These are phyloP conservation scores for Operophtera brumata DNA, from an alignment of 2,888 invertebrate species.

Conservation along the genomic window DNA sequence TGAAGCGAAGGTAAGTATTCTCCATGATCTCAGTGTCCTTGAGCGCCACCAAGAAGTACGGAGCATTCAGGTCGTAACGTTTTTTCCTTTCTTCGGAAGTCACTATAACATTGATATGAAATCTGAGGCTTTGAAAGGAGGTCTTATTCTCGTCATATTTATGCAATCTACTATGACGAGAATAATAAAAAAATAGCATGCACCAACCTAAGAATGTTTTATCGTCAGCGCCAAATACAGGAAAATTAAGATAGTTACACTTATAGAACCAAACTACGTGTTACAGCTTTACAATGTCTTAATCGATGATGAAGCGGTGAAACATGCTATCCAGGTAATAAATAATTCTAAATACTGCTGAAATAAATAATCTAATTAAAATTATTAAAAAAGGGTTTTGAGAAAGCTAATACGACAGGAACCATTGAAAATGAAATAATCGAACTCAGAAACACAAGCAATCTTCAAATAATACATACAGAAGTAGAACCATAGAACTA, in stretches of 20 bases:
- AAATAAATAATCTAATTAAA: not conserved
- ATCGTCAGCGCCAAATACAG: conserved; percentile 56
- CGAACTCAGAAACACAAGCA: not conserved
- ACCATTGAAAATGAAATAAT: not conserved
- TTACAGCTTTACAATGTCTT: conserved; percentile 76
- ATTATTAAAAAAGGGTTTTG: not conserved
- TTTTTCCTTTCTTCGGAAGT: conserved; percentile 86
- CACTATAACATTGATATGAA: conserved; percentile 67
- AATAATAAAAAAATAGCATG: conserved; percentile 10
- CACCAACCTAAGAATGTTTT: not conserved
- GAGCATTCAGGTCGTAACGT: conserved; percentile 86
- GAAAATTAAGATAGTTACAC: conserved; percentile 58
- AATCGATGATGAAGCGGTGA: conserved; percentile 63
- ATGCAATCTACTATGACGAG: conserved; percentile 1
- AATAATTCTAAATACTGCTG: conserved; percentile 7
- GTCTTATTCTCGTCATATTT: conserved; percentile 16
- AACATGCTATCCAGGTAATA: conserved; percentile 49
- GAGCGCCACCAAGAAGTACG: conserved; percentile 91
- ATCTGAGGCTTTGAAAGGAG: not conserved
- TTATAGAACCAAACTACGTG: conserved; percentile 54
- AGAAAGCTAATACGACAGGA: conserved; percentile 9
- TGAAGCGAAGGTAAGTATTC: conserved; percentile 92
- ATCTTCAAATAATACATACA: too few relatives aligned
- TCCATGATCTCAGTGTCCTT: conserved; percentile 93
- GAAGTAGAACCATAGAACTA: not conserved